Percentiles rank a stretch among this genome's conserved stretches.
Conservation (phyloP, 1,140 invertebrate genomes). For the Cherax destructor region DNA sequence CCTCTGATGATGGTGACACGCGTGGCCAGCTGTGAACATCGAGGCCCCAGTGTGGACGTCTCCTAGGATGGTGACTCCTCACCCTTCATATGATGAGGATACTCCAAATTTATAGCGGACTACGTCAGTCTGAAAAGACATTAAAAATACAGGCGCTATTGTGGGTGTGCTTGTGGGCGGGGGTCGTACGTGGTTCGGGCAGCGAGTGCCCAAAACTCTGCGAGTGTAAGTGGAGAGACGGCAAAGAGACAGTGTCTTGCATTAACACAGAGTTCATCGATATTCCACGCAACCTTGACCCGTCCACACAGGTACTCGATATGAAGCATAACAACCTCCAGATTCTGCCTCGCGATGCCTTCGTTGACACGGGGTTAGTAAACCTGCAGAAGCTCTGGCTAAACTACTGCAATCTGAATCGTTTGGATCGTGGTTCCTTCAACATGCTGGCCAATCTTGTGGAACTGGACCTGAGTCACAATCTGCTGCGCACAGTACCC, state of each 20-base stretch:
- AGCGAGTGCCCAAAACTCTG: slow-evolving; percentile 85
- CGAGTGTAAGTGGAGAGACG: slow-evolving; percentile 93
- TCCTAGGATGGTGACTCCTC: slow-evolving; percentile 50
- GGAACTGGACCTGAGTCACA: slow-evolving; percentile 86
- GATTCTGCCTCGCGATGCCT: slow-evolving; percentile 87
- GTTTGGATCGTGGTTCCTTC: slow-evolving; percentile 89
- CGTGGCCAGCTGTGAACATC: neutral
- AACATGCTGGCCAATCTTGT: slow-evolving; percentile 89
- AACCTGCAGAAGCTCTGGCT: slow-evolving; percentile 82
- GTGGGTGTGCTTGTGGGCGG: slow-evolving; percentile 41
- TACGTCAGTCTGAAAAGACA: slow-evolving; percentile 47
- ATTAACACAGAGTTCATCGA: slow-evolving; percentile 79
- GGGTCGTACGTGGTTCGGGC: slow-evolving; percentile 33
- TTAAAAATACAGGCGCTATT: slow-evolving; percentile 44
- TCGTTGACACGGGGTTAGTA: slow-evolving; percentile 87
- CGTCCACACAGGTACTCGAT: slow-evolving; percentile 70
- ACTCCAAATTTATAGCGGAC: slow-evolving; percentile 48
- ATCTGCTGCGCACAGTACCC: slow-evolving; percentile 82
- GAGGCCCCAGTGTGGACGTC: slow-evolving; percentile 38
- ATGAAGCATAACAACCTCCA: slow-evolving; percentile 83
- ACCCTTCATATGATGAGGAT: slow-evolving; percentile 56
- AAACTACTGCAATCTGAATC: slow-evolving; percentile 81
- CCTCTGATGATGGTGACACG: neutral
- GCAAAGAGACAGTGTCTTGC: slow-evolving; percentile 92
- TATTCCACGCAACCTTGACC: slow-evolving; percentile 65